phyloP scores from a whole-genome alignment of 1,140 invertebrate genomes.

The Zaprionus africanus region DNA sequence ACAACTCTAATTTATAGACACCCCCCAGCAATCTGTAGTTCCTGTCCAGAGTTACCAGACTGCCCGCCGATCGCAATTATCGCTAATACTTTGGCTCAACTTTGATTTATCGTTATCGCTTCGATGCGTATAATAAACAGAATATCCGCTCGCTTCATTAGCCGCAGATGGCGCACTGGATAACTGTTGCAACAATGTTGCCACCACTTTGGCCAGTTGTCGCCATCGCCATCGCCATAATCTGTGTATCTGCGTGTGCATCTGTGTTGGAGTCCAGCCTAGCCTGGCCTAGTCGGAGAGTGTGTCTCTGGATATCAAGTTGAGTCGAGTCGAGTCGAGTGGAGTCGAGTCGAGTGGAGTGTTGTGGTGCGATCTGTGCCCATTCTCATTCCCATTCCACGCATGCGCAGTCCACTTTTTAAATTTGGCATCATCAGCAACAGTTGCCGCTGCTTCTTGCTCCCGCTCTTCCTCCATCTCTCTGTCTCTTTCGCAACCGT shows the following conservation, averaged over 20 bases:
- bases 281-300: background rate
- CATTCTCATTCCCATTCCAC: conserved; percentile 77
- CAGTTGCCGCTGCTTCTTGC: conserved; percentile 14
- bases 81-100: conserved; percentile 4
- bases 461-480: background rate
- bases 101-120: conserved; percentile 12
- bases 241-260: conserved; percentile 14
- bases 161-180: conserved; percentile 51
- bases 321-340: conserved; percentile 3
- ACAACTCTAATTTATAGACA: background rate
- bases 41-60: background rate
- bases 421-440: conserved; percentile 72
- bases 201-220: conserved; percentile 27
- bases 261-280: background rate
- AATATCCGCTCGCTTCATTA: conserved; percentile 65
- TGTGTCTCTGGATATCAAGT: conserved; percentile 1
- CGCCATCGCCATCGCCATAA: conserved; percentile 15
- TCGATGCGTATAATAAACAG: conserved; percentile 7
- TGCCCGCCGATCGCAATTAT: background rate
- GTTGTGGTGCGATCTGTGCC: conserved; percentile 39
- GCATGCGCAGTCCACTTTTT: conserved; percentile 76
- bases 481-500: conserved; percentile 36
- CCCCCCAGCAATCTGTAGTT: background rate
- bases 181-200: conserved; percentile 48
- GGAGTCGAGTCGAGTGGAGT: background rate